Evolutionary conservation across 2,113 vertebrate genomes (phyloP).

Genomic region (Athene cunicularia): DNA sequence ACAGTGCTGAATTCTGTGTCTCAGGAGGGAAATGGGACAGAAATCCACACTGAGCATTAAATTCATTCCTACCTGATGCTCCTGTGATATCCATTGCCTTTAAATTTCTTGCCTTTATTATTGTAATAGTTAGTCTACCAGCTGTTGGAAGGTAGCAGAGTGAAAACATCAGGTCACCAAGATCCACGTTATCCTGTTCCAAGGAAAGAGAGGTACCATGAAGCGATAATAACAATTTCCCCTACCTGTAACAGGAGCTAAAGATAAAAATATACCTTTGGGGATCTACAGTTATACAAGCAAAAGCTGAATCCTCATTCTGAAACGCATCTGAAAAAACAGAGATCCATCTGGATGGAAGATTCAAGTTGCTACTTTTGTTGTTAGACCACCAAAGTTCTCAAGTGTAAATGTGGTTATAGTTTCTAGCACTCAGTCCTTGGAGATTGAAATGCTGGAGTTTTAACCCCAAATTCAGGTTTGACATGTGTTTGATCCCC

Average conservation of each 20-base stretch:
- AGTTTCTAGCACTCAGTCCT: background rate
- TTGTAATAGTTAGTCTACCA: slow-evolving; percentile 94
- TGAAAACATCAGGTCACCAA: slow-evolving; percentile 98
- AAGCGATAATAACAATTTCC: background rate
- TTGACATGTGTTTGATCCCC: too few relatives aligned
- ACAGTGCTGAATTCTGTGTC: background rate
- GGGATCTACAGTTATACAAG: background rate
- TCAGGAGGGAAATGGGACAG: background rate
- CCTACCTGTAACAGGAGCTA: background rate
- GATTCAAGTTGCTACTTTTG: background rate
- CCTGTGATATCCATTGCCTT: slow-evolving; percentile 99
- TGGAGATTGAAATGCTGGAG: background rate
- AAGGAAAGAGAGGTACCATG: slow-evolving; percentile 8
- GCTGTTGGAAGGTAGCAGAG: slow-evolving; percentile 98
- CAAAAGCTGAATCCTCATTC: background rate
- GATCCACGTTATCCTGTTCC: slow-evolving; percentile 94
- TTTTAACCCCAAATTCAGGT: too few relatives aligned
- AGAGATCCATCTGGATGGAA: background rate
- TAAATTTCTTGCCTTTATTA: slow-evolving; percentile 97
- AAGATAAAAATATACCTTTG: background rate
- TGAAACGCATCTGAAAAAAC: background rate
- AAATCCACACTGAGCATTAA: background rate
- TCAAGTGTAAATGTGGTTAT: background rate
- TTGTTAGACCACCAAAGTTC: background rate
- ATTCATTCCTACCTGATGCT: slow-evolving; percentile 87